Conservation (phyloP, 2,113 vertebrate species). For the Aleadryas rufinucha region DNA sequence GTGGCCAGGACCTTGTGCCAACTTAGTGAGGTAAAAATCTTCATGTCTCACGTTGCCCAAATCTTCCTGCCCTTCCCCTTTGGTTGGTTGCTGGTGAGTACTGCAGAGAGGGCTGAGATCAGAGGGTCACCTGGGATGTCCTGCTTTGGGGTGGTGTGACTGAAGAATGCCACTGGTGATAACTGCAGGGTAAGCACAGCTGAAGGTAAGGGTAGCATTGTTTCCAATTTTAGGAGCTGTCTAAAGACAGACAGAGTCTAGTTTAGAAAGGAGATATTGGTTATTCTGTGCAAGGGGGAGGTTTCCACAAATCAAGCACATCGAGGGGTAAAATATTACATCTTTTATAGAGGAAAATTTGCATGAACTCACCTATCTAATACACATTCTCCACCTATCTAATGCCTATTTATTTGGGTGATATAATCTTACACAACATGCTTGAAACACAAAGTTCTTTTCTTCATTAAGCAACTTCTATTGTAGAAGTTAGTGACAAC, state of each 20-base stretch:
- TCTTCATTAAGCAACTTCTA: neutral
- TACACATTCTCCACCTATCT: neutral
- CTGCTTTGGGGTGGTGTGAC: neutral
- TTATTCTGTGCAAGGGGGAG: neutral
- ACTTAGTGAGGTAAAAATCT: constrained; percentile 87
- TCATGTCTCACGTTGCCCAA: neutral
- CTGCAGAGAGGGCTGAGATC: neutral
- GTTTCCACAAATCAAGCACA: neutral
- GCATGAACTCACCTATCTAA: too few species aligned
- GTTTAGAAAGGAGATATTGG: neutral
- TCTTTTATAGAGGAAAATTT: neutral
- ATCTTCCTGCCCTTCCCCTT: neutral
- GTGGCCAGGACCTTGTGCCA: constrained; percentile 92
- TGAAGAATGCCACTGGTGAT: neutral
- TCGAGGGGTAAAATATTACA: fast-evolving
- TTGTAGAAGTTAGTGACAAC: neutral
- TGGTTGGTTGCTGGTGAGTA: neutral
- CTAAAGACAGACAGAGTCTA: neutral
- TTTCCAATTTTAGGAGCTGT: neutral
- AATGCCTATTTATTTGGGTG: neutral
- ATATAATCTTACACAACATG: neutral
- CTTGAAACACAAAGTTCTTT: neutral
- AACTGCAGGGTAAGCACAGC: neutral
- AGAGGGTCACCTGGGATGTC: neutral
- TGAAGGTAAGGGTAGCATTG: neutral